Percentiles rank a stretch among this genome's conserved stretches.
These are phyloP conservation scores for Iphiclides podalirius DNA, from an alignment of 2,888 invertebrate genomes.

Conservation along the genomic window DNA sequence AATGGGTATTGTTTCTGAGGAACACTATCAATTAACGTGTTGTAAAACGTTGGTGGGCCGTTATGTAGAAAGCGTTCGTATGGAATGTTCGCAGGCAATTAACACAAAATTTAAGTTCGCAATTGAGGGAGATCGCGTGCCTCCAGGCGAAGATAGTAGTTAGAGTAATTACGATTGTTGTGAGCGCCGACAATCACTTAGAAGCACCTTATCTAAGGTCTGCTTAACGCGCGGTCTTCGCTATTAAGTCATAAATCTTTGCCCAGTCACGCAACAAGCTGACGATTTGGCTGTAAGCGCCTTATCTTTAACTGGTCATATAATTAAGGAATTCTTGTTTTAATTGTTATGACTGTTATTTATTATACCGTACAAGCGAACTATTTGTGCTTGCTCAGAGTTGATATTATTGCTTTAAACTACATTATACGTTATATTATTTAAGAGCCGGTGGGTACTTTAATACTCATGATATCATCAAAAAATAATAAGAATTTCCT, in stretches of 20 bases:
- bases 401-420: background rate
- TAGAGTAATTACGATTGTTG: conserved; percentile 80
- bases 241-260: conserved; percentile 79
- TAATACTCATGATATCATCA: too few species aligned
- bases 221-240: conserved; percentile 73
- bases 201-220: conserved; percentile 76
- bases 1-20: too few species aligned
- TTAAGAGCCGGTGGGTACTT: too few species aligned
- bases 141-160: conserved; percentile 66
- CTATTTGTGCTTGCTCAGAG: conserved; percentile 9
- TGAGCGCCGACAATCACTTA: conserved; percentile 80
- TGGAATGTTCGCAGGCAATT: conserved; percentile 55
- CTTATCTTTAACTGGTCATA: conserved; percentile 68
- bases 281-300: conserved; percentile 67
- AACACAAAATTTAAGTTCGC: conserved; percentile 61
- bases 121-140: conserved; percentile 75
- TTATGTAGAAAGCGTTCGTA: conserved; percentile 1
- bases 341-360: conserved; percentile 32
- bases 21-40: background rate
- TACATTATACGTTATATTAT: background rate
- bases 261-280: conserved; percentile 69
- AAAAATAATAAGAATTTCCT: too few species aligned
- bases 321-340: conserved; percentile 65
- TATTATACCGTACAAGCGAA: conserved; percentile 22
- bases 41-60: background rate